Conservation (phyloP, 1,140 invertebrate genomes). For the Agrilus planipennis region DNA sequence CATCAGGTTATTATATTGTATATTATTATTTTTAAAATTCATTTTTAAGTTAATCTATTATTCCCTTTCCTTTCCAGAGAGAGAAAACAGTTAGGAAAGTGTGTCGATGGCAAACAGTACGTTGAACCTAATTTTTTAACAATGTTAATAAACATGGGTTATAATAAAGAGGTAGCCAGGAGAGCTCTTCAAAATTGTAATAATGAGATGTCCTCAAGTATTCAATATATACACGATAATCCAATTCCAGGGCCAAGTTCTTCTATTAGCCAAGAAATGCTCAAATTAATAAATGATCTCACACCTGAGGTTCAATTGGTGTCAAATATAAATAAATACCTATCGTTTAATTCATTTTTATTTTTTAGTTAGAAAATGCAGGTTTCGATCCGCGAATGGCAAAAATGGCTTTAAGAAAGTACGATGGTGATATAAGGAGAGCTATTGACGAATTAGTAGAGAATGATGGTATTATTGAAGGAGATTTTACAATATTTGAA, state of each 20-base stretch:
- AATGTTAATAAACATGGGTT: constrained; percentile 55
- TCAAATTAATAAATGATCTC: constrained; percentile 36
- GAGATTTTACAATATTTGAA: constrained; percentile 13
- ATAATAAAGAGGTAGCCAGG: constrained; percentile 38
- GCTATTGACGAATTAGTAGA: constrained; percentile 43
- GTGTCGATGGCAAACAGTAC: constrained; percentile 38
- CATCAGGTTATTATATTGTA: background rate
- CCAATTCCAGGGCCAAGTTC: constrained; percentile 33
- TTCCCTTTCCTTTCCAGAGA: constrained; percentile 24
- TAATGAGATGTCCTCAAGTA: constrained; percentile 51
- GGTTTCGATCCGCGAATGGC: constrained; percentile 47
- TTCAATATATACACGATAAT: constrained; percentile 50
- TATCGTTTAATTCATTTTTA: constrained; percentile 1
- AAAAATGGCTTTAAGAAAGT: constrained; percentile 40
- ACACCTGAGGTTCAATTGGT: constrained; percentile 22
- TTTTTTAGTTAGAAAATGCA: constrained; percentile 38
- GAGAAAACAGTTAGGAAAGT: constrained; percentile 34
- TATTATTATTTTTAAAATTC: background rate
- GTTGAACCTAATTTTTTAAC: constrained; percentile 42
- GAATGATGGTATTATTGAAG: constrained; percentile 29
- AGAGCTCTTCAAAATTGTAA: constrained; percentile 49
- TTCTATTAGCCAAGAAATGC: constrained; percentile 26
- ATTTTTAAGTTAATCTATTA: background rate
- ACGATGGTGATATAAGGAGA: constrained; percentile 40
- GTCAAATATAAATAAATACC: background rate